Evolutionary conservation across 1,140 invertebrate genomes (phyloP), one percentile per base, ranked within the genome.

Genomic region (Mizuhopecten yessoensis): DNA sequence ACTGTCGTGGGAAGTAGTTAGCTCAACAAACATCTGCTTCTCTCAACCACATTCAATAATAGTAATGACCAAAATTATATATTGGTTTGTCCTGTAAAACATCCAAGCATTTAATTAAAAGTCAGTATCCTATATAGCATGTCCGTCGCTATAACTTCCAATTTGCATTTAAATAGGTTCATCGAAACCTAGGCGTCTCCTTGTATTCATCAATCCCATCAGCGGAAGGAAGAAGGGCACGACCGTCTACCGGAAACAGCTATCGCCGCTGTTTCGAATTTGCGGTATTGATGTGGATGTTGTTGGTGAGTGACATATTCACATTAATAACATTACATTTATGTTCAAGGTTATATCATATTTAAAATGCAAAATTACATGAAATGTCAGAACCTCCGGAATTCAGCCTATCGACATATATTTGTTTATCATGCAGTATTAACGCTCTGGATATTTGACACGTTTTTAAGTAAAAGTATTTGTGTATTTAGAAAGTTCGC

Each of bases 121-220:
- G n/a, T n/a, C n/a, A n/a, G n/a, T n/a, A n/a, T n/a, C n/a, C n/a
- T n/a, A n/a, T n/a, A n/a, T n/a, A n/a, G n/a, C n/a, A n/a, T n/a
- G n/a, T n/a, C n/a, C n/a, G n/a, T n/a, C n/a, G n/a, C n/a, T n/a
- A n/a, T n/a, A n/a, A n/a, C n/a, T n/a, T n/a, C n/a, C n/a, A n/a
- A n/a, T n/a, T n/a, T n/a, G n/a, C n/a, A 75, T 75, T 75, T 2
- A 1, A 75, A 75, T n/a, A 75, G 57, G n/a, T 89, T 34, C 34
- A 87, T 87, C 89, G 39, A 91, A 87, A 86, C 93, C 93, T 17
- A 91, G 89, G 39, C 89, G 87, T 45, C 45, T 94, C 15, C 39
- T 93, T 86, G 93, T 94, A 11, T 88, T 94, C n/a, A 91, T 94
- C 33, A 94, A 93, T 87, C 93, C 93, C 42, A 89, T 89, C n/a